Evolutionary conservation across 2,888 invertebrate genomes (phyloP), one percentile per base, ranked within the genome.

Genomic region (Therioaphis trifolii): DNA sequence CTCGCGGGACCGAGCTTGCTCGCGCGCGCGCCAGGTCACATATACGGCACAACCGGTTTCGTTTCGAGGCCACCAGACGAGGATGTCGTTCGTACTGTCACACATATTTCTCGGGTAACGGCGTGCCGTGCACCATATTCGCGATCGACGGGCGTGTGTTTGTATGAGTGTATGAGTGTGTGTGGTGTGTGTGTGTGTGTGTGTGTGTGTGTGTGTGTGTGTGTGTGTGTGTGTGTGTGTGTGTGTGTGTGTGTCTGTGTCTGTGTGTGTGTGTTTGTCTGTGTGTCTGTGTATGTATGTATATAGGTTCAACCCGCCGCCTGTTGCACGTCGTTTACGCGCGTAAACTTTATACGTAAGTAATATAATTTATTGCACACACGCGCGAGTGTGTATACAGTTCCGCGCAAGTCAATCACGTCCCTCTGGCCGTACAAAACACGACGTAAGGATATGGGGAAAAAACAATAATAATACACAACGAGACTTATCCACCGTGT

Each of bases 11-110:
- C 43, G 15, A 61, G n/a, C 58, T 35, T 35, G 58, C 43, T 27
- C 12, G 80, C 80, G 12, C 21, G 21, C 24, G 5, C 74, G 61
- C 24, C 74, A 52, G 82, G 82, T 82, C 72, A 82, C 78, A 79
- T 74, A 49, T 66, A 72, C 74, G 72, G 72, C 74, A 63, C 74
- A 82, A 82, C 82, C 82, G 82, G 82, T 82, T 82, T 80, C 49
- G 82, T 82, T 82, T 82, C 74, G 82, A 82, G 82, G 82, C 82
- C 82, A 82, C 74, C 63, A 82, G 82, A 82, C 82, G 82, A 71
- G 61, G 63, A 82, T 74, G 74, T 66, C 63, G 71, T 63, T 29
- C 21, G 21, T 29, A 15, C 49, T 52, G 74, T 74, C 72, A 69
- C 74, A 82, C 52, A 74, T 74, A 74, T 61, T 80, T 80, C 69